Percentiles rank a stretch among this genome's conserved stretches.
Evolutionary conservation across 2,888 invertebrate genomes (phyloP).

Genomic region (Drosophila atripex): DNA sequence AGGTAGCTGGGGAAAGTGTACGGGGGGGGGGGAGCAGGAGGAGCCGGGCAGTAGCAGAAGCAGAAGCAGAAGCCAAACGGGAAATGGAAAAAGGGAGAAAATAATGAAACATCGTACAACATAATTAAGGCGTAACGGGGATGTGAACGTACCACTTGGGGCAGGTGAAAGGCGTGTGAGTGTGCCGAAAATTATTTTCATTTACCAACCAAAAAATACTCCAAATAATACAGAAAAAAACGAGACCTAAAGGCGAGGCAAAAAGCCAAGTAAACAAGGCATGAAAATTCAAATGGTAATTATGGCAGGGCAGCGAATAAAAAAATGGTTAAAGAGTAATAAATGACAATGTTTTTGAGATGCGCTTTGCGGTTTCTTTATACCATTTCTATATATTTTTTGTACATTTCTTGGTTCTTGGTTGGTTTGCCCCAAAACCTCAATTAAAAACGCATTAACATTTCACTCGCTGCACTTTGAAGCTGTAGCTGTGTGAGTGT

Average conservation of each 20-base stretch:
- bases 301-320: conserved; percentile 47
- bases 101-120: conserved; percentile 71
- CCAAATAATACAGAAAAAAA: conserved; percentile 7
- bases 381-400: conserved; percentile 21
- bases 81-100: conserved; percentile 40
- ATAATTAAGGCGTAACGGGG: conserved; percentile 76
- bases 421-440: conserved; percentile 74
- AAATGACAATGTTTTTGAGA: conserved; percentile 75
- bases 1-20: conserved; percentile 12
- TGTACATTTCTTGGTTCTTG: conserved; percentile 29
- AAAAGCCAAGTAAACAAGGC: conserved; percentile 52
- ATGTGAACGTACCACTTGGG: conserved; percentile 40
- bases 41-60: conserved; percentile 2
- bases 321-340: conserved; percentile 69
- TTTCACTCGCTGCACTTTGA: conserved; percentile 73
- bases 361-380: conserved; percentile 52
- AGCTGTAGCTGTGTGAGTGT: conserved; percentile 26
- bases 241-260: conserved; percentile 10
- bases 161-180: conserved; percentile 78
- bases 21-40: neutral
- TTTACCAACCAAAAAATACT: conserved; percentile 31
- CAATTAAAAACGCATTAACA: conserved; percentile 83
- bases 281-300: conserved; percentile 77
- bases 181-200: conserved; percentile 65
- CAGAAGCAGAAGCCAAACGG: conserved; percentile 34